Evolutionary conservation across 2,797 vertebrate species (phyloP), one percentile per base, ranked within the genome.

Genomic region (Meda fulgida): DNA sequence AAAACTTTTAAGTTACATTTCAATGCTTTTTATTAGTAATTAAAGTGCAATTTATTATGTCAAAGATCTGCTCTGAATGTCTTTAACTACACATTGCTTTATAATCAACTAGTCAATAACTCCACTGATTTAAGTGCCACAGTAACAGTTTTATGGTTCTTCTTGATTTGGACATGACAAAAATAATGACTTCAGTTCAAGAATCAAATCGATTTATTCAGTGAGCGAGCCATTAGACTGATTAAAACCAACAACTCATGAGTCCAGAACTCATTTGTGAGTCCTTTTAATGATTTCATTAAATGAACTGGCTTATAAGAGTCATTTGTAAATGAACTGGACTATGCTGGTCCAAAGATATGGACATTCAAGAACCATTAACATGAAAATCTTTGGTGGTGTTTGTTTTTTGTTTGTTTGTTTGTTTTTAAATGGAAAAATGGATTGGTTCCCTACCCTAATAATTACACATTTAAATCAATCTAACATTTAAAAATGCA

Each of bases 241-340:
- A 66, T 67, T 80, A 65, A 80, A 66, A 51, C 26, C 19, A 80
- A 36, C 23, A 80, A 48, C 19, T 36, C 19, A 13, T 31, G n/a
- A 31, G 4, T 43, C 19, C n/a, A 46, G 9, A 10, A 14, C 18
- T 66, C 19, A 3, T 53, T 53, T 53, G 29, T 13, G 3, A 80
- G n/a, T 51, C 43, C 23, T 80, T 66, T 80, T 8, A 51, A 80
- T 14, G 13, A 23, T 31, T 34, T 7, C 14, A 31, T 31, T 2
- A 29, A 31, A 73, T 16, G 1, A 73, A 21, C 14, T 73, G 71
- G 16, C 43, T 29, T 46, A 29, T 29, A 46, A 7, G 70, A 29
- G 71, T 51, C 6, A 46, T 73, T 29, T 73, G 26, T 19, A 31
- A 26, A 67, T 77, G 31, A 23, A 38, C 53, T 58, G 10, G 76